Conservation (phyloP, 2,888 invertebrate species). For the Onchidella celtica region DNA sequence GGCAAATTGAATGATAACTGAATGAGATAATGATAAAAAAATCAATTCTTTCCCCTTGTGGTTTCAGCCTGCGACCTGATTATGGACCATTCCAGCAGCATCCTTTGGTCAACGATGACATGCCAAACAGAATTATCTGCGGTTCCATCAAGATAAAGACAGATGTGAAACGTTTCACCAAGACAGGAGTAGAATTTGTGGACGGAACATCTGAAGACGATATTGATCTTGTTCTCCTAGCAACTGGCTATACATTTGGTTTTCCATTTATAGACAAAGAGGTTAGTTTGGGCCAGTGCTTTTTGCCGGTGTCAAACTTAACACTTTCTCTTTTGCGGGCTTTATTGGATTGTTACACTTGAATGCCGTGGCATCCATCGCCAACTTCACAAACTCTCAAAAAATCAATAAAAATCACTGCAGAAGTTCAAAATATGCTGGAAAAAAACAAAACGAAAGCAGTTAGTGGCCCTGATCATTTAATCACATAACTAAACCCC, state of each 20-base stretch:
- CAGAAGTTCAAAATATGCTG: background rate
- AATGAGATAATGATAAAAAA: too few species aligned
- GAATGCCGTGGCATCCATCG: background rate
- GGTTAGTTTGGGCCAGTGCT: constrained; percentile 33
- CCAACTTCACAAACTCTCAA: background rate
- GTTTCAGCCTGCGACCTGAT: constrained; percentile 75
- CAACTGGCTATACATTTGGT: constrained; percentile 79
- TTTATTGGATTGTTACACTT: background rate
- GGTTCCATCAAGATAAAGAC: constrained; percentile 78
- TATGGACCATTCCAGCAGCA: constrained; percentile 70
- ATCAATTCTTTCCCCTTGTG: too few species aligned
- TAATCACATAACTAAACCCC: too few species aligned
- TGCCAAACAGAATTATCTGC: constrained; percentile 79
- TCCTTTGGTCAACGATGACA: constrained; percentile 80
- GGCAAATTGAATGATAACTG: background rate
- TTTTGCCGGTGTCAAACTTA: too few species aligned
- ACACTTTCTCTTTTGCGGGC: background rate
- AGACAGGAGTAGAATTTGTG: constrained; percentile 72
- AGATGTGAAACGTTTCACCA: constrained; percentile 68
- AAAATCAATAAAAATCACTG: background rate
- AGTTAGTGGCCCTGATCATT: too few species aligned
- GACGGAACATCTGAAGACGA: constrained; percentile 74
- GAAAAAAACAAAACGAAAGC: too few species aligned
- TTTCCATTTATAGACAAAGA: constrained; percentile 79
- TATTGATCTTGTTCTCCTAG: constrained; percentile 77